A percentile compares a stretch with the other conserved stretches of the same genome.
phyloP scores from a whole-genome alignment of 1,140 invertebrate genomes.

The Eumaeus atala region DNA sequence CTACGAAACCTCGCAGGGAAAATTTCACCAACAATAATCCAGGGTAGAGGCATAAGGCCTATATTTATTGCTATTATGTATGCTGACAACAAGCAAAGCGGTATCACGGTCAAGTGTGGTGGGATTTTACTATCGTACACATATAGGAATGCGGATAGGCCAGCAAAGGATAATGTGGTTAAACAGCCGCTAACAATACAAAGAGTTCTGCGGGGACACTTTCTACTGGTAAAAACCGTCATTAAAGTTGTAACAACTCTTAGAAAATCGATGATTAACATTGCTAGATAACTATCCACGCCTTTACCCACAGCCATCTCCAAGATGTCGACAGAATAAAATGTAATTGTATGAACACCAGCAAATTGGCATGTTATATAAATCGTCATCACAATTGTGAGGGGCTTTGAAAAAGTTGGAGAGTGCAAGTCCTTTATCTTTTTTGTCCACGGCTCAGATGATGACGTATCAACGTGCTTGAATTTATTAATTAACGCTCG shows the following conservation, averaged over 20 bases:
- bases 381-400: not conserved
- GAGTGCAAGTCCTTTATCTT: not conserved
- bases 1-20: not conserved
- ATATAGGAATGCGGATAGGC: not conserved
- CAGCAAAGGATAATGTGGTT: not conserved
- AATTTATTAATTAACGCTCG: not conserved
- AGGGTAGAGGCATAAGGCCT: not conserved
- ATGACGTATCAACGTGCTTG: not conserved
- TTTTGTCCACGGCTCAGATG: not conserved
- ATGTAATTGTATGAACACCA: not conserved
- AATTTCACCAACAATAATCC: conserved; percentile 2
- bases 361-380: not conserved
- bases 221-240: not conserved
- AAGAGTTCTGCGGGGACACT: not conserved
- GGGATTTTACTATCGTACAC: not conserved
- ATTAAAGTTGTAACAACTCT: not conserved
- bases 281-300: not conserved
- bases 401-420: not conserved
- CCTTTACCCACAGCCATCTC: conserved; percentile 1
- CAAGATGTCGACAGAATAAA: not conserved
- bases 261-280: not conserved
- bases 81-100: not conserved
- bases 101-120: not conserved
- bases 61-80: conserved; percentile 1
- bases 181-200: not conserved